These are phyloP conservation scores for Dione vanillae DNA, from an alignment of 2,888 invertebrate species.

Conservation along the genomic window DNA sequence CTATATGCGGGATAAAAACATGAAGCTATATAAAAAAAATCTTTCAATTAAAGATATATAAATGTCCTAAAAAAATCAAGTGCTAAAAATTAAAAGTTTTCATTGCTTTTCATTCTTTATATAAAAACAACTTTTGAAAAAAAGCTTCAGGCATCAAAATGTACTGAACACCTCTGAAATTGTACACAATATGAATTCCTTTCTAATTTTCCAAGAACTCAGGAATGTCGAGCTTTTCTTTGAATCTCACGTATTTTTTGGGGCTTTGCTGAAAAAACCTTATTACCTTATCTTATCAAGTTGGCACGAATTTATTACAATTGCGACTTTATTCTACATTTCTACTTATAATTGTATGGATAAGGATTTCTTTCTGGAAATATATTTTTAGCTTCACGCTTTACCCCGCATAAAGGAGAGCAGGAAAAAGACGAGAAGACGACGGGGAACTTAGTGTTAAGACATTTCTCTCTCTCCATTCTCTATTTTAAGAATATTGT, in stretches of 20 bases:
- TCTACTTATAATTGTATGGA: constrained; percentile 17
- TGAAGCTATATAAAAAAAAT: no score
- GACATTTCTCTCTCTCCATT: no score
- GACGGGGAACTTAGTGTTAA: no score
- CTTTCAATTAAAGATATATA: background rate
- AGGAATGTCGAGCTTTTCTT: constrained; percentile 6
- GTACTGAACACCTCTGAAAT: constrained; percentile 7
- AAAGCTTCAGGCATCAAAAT: constrained; percentile 11
- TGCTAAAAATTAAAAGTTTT: background rate
- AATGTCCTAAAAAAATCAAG: background rate
- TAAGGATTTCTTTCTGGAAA: constrained; percentile 2
- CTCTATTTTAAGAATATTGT: no score
- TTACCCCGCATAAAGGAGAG: no score
- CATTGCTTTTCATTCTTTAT: background rate
- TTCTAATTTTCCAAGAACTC: constrained; percentile 18
- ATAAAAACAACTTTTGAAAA: background rate
- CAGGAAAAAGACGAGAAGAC: no score
- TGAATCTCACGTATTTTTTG: constrained; percentile 13
- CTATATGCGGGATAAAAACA: no score
- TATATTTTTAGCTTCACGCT: background rate
- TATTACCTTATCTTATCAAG: constrained; percentile 21
- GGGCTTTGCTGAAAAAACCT: constrained; percentile 12
- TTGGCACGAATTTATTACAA: constrained; percentile 28
- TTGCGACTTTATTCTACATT: constrained; percentile 23
- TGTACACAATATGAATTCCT: constrained; percentile 1